Base-by-base conservation (phyloP, 2,888 invertebrate species). In the Miltochrista miniata region DNA sequence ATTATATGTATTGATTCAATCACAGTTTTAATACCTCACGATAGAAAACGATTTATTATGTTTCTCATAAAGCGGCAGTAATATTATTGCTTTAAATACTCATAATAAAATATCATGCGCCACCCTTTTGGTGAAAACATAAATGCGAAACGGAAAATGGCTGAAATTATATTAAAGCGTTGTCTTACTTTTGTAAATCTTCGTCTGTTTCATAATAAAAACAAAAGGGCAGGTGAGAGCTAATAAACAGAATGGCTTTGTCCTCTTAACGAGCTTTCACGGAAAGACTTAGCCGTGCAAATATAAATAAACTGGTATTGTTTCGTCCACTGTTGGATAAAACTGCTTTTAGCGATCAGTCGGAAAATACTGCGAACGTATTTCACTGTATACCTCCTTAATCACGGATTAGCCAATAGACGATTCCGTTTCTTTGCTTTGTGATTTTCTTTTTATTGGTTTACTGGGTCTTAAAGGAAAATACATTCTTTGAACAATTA, bases 241-340 rank as follows among this genome's bases (percentile, higher is more conserved):
- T 79, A 81, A 81, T 82, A 82, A 82, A 79, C 76, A 73, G 70
- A 74, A 72, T 64, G 72, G 76, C 74, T 81, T 80, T 83, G 78
- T 78, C 74, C 66, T 57, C 69, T 65, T 81, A 82, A 82, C 76
- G 81, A 82, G 76, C 74, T 81, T 73, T 70, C 67, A 73, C 76
- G 70, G 72, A 60, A 69, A 61, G 71, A 71, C 72, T 77, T 70
- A 67, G 64, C 65, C 55, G 69, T 67, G 63, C 64, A 74, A 74
- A 74, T 74, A 76, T 76, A 76, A 76, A 74, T 72, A 81, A 80
- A 79, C 75, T 74, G 75, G 74, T 64, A 70, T 75, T 81, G 76
- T 78, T 70, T 64, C 50, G 60, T 68, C 52, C 66, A 64, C 59
- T 59, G 58, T 61, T 57, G 70, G 71, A 64, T 67, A 61, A 68